Conservation (phyloP, 92 coral and sea anemone species). For the Siderastrea radians region DNA sequence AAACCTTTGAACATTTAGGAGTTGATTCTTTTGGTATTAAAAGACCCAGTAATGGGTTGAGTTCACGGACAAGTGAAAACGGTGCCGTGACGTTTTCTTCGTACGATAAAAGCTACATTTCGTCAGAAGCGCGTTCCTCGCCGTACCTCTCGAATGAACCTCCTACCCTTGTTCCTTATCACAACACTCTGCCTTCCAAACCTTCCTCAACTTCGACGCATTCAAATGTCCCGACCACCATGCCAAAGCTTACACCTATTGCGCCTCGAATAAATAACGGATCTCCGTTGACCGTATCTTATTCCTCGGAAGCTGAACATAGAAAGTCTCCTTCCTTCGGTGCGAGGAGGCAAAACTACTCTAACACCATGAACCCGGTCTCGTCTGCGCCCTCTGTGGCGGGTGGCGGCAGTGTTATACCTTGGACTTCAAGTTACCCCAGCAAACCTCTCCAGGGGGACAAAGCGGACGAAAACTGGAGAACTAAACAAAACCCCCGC, state of each 20-base stretch:
- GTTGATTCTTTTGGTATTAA: slow-evolving; percentile 21
- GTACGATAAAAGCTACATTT: slow-evolving; percentile 11
- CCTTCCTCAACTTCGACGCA: slow-evolving; percentile 15
- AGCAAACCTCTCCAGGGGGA: slow-evolving; percentile 13
- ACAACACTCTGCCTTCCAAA: slow-evolving; percentile 23
- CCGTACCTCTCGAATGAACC: slow-evolving; percentile 45
- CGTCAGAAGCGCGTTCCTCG: slow-evolving; percentile 45
- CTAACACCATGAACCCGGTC: slow-evolving; percentile 2
- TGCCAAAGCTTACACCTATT: slow-evolving; percentile 83
- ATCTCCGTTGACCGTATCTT: slow-evolving; percentile 45
- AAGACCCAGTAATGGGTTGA: slow-evolving; percentile 27
- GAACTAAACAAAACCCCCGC: slow-evolving; percentile 33
- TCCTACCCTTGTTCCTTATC: slow-evolving; percentile 47
- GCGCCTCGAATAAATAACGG: slow-evolving; percentile 69
- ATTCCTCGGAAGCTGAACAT: slow-evolving; percentile 41
- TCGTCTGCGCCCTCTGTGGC: slow-evolving; percentile 28
- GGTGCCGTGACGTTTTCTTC: slow-evolving; percentile 8
- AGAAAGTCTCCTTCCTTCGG: slow-evolving; percentile 51
- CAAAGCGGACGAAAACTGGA: slow-evolving; percentile 30
- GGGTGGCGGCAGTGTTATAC: slow-evolving; percentile 4
- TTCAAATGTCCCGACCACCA: slow-evolving; percentile 55
- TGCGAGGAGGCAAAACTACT: slow-evolving; percentile 21
- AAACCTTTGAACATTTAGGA: slow-evolving; percentile 36
- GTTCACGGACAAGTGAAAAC: slow-evolving; percentile 34
- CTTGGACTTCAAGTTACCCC: slow-evolving; percentile 36